These are phyloP conservation scores for Embiotoca jacksoni DNA, from an alignment of 2,113 vertebrate genomes.

Conservation along the genomic window DNA sequence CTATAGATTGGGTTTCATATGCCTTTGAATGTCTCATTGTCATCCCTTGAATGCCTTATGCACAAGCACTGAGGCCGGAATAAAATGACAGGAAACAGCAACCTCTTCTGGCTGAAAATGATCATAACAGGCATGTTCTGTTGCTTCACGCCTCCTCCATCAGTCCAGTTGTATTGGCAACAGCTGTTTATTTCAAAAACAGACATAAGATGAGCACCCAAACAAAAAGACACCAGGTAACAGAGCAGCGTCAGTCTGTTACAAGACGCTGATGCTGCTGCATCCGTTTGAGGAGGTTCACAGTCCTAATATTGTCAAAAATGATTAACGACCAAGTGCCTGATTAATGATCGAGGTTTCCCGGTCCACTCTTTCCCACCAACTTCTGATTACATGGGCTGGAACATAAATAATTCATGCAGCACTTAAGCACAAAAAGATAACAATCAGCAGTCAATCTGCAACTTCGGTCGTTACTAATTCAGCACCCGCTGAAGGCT, in stretches of 20 bases:
- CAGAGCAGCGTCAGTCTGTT: constrained; percentile 16
- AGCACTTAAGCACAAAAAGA: constrained; percentile 75
- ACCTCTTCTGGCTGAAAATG: constrained; percentile 72
- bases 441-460: constrained; percentile 73
- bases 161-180: constrained; percentile 36
- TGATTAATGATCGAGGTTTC: constrained; percentile 65
- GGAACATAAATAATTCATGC: constrained; percentile 81
- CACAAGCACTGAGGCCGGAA: background rate
- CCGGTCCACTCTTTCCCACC: constrained; percentile 68
- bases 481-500: constrained; percentile 68
- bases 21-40: constrained; percentile 32
- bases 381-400: constrained; percentile 71
- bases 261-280: background rate
- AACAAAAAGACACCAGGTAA: constrained; percentile 14
- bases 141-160: constrained; percentile 18
- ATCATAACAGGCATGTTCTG: constrained; percentile 23
- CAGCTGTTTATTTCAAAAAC: constrained; percentile 56
- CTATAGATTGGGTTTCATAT: constrained; percentile 10
- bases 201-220: constrained; percentile 28
- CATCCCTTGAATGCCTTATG: constrained; percentile 12
- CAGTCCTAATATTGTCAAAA: constrained; percentile 44
- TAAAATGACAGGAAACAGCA: constrained; percentile 65
- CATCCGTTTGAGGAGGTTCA: constrained; percentile 24
- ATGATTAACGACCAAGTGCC: constrained; percentile 37
- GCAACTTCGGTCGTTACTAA: constrained; percentile 78